A percentile compares a stretch with the other conserved stretches of the same genome.
Evolutionary conservation across 2,888 invertebrate species (phyloP).

Genomic region (Lagria hirta): DNA sequence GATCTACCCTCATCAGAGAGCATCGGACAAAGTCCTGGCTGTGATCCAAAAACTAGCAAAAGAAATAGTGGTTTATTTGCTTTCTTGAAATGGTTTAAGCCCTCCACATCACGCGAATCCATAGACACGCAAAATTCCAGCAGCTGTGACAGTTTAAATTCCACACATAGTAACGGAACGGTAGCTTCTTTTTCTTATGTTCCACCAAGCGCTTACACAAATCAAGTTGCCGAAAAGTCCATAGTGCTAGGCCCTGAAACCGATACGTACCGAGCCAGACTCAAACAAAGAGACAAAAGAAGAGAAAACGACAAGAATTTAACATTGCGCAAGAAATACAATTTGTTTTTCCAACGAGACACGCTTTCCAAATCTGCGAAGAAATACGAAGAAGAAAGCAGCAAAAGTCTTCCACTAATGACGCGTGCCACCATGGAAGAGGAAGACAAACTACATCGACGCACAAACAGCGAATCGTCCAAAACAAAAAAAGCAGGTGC

Average conservation of each 20-base stretch:
- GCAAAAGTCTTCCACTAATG: conserved; percentile 54
- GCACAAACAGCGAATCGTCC: conserved; percentile 65
- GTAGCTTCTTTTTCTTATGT: conserved; percentile 73
- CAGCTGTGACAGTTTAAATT: conserved; percentile 65
- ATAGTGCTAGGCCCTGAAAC: conserved; percentile 62
- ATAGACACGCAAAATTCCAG: conserved; percentile 49
- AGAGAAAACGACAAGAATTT: conserved; percentile 63
- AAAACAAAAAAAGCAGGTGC: conserved; percentile 61
- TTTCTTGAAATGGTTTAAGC: conserved; percentile 73
- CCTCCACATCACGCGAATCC: conserved; percentile 52
- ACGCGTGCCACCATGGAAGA: conserved; percentile 41
- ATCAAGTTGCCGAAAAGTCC: conserved; percentile 51
- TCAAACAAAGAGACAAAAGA: conserved; percentile 62
- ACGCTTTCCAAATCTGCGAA: conserved; percentile 38
- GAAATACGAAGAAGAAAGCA: conserved; percentile 42
- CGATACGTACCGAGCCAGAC: conserved; percentile 64
- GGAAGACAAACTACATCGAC: conserved; percentile 53
- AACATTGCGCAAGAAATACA: conserved; percentile 68
- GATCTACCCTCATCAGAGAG: conserved; percentile 36
- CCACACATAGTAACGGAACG: conserved; percentile 71
- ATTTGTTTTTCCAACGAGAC: conserved; percentile 55
- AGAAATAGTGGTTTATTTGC: conserved; percentile 60
- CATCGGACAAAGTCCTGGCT: conserved; percentile 51
- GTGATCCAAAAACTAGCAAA: conserved; percentile 51
- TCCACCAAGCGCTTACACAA: conserved; percentile 58